Conservation (phyloP, 2,888 invertebrate species). For the Drosophila emarginata region DNA sequence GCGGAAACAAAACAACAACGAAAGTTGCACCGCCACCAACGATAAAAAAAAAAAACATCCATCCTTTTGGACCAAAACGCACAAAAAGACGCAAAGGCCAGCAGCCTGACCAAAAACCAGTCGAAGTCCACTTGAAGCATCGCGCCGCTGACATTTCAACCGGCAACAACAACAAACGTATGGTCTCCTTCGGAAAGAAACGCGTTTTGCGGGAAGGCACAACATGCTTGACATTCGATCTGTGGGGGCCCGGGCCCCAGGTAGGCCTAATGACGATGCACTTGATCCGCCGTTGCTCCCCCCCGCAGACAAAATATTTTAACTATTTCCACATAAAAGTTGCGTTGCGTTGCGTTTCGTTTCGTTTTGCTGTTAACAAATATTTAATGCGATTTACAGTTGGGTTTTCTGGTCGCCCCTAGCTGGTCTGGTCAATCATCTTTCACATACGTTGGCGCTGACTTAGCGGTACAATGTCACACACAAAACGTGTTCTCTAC, state of each 20-base stretch:
- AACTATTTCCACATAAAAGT: slow-evolving; percentile 61
- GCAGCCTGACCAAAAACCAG: slow-evolving; percentile 35
- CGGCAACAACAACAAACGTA: slow-evolving; percentile 26
- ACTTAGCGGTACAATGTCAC: slow-evolving; percentile 64
- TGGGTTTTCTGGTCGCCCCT: slow-evolving; percentile 40
- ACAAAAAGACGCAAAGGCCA: slow-evolving; percentile 26
- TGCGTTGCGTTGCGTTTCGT: slow-evolving; percentile 34
- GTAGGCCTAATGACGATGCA: slow-evolving; percentile 48
- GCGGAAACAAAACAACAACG: slow-evolving; percentile 71
- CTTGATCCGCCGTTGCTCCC: slow-evolving; percentile 20
- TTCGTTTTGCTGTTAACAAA: slow-evolving; percentile 65
- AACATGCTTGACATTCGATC: slow-evolving; percentile 68
- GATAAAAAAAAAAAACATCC: slow-evolving; percentile 39
- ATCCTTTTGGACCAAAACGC: slow-evolving; percentile 68
- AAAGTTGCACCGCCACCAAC: slow-evolving; percentile 53
- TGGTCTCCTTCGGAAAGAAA: slow-evolving; percentile 33
- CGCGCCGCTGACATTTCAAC: slow-evolving; percentile 42
- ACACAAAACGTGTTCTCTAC: slow-evolving; percentile 45
- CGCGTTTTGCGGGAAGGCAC: slow-evolving; percentile 55
- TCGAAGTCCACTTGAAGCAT: slow-evolving; percentile 43
- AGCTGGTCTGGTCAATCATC: slow-evolving; percentile 48
- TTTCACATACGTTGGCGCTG: slow-evolving; percentile 33
- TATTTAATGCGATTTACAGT: slow-evolving; percentile 64
- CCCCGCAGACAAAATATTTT: slow-evolving; percentile 56
- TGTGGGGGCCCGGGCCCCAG: slow-evolving; percentile 7